Evolutionary conservation across 2,888 invertebrate genomes (phyloP).

Genomic region (Sympetrum striolatum): DNA sequence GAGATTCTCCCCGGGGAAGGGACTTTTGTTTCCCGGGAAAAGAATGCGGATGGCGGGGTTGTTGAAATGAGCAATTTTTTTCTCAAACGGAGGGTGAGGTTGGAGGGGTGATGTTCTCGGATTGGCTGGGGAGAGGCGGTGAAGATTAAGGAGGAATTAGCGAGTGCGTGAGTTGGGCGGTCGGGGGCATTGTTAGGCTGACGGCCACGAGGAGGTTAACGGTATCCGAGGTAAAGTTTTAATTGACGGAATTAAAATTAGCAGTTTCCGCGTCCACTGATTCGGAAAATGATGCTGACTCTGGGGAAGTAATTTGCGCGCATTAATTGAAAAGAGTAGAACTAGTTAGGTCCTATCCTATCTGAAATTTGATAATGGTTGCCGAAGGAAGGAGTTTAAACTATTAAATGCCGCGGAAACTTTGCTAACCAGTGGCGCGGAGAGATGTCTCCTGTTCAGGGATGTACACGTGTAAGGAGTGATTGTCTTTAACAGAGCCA

Average conservation of each 20-base stretch:
- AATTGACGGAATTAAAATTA: constrained; percentile 14
- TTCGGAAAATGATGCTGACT: not conserved
- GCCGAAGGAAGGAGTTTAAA: not conserved
- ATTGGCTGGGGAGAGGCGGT: not conserved
- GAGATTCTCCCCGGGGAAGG: not conserved
- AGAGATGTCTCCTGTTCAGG: too few species aligned
- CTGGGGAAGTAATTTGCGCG: not conserved
- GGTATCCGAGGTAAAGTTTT: not conserved
- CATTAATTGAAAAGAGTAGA: not conserved
- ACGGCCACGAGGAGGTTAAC: not conserved
- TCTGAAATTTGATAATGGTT: not conserved
- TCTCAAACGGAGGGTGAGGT: not conserved
- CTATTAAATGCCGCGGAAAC: too few species aligned
- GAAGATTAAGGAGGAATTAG: not conserved
- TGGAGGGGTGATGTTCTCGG: too few species aligned
- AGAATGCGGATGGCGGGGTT: not conserved
- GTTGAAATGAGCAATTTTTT: not conserved
- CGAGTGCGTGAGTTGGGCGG: not conserved
- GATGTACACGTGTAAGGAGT: too few species aligned
- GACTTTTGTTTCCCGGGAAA: not conserved
- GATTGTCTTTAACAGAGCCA: too few species aligned
- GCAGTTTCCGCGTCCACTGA: not conserved
- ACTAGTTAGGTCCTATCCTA: not conserved
- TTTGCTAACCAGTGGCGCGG: too few species aligned
- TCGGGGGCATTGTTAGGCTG: not conserved